Conservation (phyloP, 2,113 vertebrate genomes). For the Coregonus clupeaformis region DNA sequence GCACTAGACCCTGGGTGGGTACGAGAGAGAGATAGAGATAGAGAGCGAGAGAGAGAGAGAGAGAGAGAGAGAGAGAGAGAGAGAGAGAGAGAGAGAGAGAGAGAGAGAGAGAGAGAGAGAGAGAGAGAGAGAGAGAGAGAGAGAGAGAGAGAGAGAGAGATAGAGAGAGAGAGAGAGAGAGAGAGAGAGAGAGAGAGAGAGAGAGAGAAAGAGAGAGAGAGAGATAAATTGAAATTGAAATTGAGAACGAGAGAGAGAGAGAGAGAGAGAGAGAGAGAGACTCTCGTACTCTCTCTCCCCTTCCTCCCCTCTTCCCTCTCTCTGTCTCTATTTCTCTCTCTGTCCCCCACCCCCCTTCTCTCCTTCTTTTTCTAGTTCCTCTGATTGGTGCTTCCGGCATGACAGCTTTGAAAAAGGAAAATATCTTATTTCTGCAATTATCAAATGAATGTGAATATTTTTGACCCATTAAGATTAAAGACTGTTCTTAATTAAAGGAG, state of each 20-base stretch:
- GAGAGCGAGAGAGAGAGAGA: no score
- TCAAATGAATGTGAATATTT: slow-evolving; percentile 37
- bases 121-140: no score
- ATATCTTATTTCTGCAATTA: slow-evolving; percentile 47
- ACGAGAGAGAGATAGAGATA: neutral
- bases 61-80: no score
- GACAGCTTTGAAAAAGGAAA: slow-evolving; percentile 33
- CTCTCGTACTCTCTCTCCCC: no score
- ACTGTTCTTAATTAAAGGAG: slow-evolving; percentile 18
- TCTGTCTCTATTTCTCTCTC: neutral
- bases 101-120: no score
- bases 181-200: no score
- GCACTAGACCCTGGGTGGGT: neutral
- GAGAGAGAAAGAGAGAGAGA: no score
- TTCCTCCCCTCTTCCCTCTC: neutral
- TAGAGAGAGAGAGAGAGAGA: no score
- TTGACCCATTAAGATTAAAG: slow-evolving; percentile 41
- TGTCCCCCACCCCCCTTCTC: slow-evolving; percentile 10
- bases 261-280: neutral
- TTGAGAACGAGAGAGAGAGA: no score
- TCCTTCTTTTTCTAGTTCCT: neutral
- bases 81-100: no score
- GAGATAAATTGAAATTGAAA: no score
- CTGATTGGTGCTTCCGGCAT: slow-evolving; percentile 36
- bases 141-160: no score